Conservation (phyloP, 1,140 invertebrate species). For the Tenebrio molitor region DNA sequence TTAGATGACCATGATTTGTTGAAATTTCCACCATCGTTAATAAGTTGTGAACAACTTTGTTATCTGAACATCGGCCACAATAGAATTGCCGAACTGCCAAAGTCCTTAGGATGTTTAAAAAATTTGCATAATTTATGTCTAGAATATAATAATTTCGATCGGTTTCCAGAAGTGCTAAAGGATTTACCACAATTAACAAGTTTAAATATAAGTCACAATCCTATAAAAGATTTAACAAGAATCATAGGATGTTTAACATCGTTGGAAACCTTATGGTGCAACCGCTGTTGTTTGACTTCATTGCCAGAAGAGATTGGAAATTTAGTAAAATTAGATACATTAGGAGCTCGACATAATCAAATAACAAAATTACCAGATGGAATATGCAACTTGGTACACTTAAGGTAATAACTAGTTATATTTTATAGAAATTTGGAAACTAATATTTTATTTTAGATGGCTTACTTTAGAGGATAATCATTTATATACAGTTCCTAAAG, state of each 20-base stretch:
- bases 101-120: conserved; percentile 59
- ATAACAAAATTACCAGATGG: conserved; percentile 69
- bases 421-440: no score
- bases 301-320: conserved; percentile 80
- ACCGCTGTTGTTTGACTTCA: conserved; percentile 69
- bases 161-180: conserved; percentile 73
- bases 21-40: conserved; percentile 69
- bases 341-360: conserved; percentile 74
- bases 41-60: conserved; percentile 69
- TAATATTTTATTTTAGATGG: conserved; percentile 70
- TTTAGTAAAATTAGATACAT: conserved; percentile 80
- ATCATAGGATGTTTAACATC: conserved; percentile 79
- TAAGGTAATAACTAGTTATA: conserved; percentile 65
- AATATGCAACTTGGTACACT: conserved; percentile 68
- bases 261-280: conserved; percentile 83
- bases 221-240: conserved; percentile 76
- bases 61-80: conserved; percentile 73
- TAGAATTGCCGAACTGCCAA: conserved; percentile 68
- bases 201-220: conserved; percentile 88
- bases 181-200: conserved; percentile 77
- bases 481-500: conserved; percentile 68
- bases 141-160: conserved; percentile 78
- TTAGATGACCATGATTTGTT: conserved; percentile 73
- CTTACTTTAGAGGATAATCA: conserved; percentile 73
- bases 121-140: conserved; percentile 69